phyloP scores from a whole-genome alignment of 2,888 invertebrate species.

The Eupithecia subumbrata region DNA sequence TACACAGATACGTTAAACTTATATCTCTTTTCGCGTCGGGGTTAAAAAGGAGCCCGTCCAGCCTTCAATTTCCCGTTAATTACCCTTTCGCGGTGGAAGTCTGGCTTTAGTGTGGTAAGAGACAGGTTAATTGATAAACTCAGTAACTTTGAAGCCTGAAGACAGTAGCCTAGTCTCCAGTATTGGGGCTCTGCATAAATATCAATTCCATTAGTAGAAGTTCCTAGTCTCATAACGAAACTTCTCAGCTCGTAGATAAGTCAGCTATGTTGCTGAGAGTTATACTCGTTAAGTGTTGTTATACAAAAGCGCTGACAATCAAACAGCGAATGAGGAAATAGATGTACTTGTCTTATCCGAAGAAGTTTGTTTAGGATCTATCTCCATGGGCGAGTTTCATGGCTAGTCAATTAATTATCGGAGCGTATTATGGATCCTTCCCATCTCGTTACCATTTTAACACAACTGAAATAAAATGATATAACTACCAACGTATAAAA shows the following conservation, averaged over 20 bases:
- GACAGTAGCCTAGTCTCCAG: not conserved
- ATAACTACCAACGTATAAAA: too few relatives aligned
- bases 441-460: not conserved
- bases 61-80: too few relatives aligned
- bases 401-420: not conserved
- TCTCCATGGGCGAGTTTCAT: not conserved
- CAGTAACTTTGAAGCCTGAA: not conserved
- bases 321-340: not conserved
- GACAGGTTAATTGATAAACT: not conserved
- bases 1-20: too few relatives aligned
- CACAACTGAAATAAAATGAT: too few relatives aligned
- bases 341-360: not conserved
- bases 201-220: conserved; percentile 6
- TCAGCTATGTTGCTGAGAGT: not conserved
- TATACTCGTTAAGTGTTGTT: not conserved
- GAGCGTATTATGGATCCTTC: not conserved
- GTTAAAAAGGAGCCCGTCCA: too few relatives aligned
- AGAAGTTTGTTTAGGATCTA: not conserved
- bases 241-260: conserved; percentile 3
- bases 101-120: not conserved
- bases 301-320: conserved; percentile 2
- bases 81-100: too few relatives aligned
- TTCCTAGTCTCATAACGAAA: not conserved
- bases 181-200: not conserved
- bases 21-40: too few relatives aligned